Percentiles rank a stretch among this genome's conserved stretches.
Conservation (phyloP, 1,140 invertebrate species). For the Trachymyrmex cornetzi region DNA sequence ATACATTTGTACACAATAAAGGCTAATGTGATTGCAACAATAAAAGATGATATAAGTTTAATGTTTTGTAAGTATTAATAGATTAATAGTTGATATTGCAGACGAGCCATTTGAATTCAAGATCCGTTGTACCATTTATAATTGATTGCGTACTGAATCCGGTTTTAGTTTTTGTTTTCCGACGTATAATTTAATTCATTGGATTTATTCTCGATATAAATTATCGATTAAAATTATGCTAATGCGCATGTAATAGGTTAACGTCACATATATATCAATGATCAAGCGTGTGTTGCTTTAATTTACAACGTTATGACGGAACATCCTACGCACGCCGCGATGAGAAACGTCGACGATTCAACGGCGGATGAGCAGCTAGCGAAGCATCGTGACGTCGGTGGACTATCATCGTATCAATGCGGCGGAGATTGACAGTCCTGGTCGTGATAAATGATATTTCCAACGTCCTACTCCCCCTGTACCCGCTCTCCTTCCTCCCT, state of each 20-base stretch:
- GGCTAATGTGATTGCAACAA: too few species aligned
- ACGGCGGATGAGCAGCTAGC: constrained; percentile 53
- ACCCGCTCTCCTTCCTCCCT: constrained; percentile 39
- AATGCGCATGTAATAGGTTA: constrained; percentile 7
- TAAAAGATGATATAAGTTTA: constrained; percentile 4
- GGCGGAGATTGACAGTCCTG: constrained; percentile 84
- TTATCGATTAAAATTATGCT: constrained; percentile 30
- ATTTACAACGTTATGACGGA: constrained; percentile 53
- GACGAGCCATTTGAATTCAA: constrained; percentile 8
- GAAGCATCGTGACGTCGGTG: constrained; percentile 79
- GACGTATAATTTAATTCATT: constrained; percentile 23
- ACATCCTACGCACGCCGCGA: constrained; percentile 36
- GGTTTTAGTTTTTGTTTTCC: neutral
- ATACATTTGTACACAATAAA: neutral
- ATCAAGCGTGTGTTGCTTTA: constrained; percentile 39
- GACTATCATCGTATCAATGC: constrained; percentile 84
- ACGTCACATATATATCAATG: constrained; percentile 3
- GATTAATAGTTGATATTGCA: neutral
- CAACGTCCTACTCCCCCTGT: constrained; percentile 69
- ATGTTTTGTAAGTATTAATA: neutral
- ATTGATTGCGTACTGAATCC: neutral
- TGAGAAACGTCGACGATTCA: constrained; percentile 52
- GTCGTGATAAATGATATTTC: constrained; percentile 84
- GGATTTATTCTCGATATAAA: constrained; percentile 3
- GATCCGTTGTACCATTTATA: neutral